Evolutionary conservation across 2,888 invertebrate species (phyloP), one percentile per base, ranked within the genome.

Genomic region (Tigriopus californicus): DNA sequence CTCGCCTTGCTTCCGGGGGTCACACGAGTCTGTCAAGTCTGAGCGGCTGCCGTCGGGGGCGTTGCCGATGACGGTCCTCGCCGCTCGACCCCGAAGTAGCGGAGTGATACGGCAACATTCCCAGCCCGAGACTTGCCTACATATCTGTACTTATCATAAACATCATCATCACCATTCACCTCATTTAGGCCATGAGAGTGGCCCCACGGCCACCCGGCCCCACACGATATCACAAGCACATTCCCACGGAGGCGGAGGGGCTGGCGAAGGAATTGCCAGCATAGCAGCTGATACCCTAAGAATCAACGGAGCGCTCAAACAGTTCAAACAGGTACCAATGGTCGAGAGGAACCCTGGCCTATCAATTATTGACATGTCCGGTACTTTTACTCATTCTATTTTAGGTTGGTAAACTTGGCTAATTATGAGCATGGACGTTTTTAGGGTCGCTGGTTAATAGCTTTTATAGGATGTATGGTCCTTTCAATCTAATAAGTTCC

Each of bases 271-370:
- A 70, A 86, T 94, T 64, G 91, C 91, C 53, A 89, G 89, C 70
- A 94, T 95, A 68, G 94, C 92, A 22, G 90, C 90, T 56, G 94
- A 94, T 74, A 91, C 91, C 61, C 79, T 94, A 66, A 79, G 92
- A 68, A 89, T 94, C 74, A 94, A 92, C 75, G 95, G 94, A 64
- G 92, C 91, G 68, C 88, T 94, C 79, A 80, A 90, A 66, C 90
- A 89, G 70, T 92, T 94, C 75, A 89, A 88, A 74, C 91, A 92
- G 83, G 89, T 89, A 79, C 61, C 3, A 33, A 33, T 33, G 33
- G 33, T 3, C 33, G 33, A 5, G 33, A 8, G 3, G 33, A 8
- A 33, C 4, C 33, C 8, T 5, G 33, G 33, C 33, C 33, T 8
- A 33, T 33, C 4, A 33, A 8, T 8, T 8, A 5, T 33, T 33